phyloP scores from a whole-genome alignment of 2,888 invertebrate species.

The Caenorhabditis virilis region DNA sequence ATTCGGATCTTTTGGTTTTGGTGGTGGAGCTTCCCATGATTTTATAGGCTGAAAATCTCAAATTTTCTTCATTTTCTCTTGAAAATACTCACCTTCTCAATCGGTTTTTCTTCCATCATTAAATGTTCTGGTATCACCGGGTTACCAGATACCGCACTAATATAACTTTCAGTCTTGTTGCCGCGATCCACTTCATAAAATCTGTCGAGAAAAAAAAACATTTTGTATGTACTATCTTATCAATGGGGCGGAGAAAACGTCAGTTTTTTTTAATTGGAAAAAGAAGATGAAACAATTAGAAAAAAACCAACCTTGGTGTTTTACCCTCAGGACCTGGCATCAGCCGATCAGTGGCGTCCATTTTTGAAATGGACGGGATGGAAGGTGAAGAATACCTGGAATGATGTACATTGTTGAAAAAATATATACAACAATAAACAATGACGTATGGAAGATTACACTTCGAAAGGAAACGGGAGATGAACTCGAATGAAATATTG shows the following conservation, averaged over 20 bases:
- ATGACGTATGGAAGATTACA: no score
- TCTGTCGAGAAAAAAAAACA: no score
- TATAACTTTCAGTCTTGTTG: conserved; percentile 64
- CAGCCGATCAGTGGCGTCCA: conserved; percentile 37
- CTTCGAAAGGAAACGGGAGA: no score
- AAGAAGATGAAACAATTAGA: conserved; percentile 1
- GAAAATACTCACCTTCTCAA: background rate
- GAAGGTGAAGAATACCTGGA: no score
- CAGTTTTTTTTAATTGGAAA: no score
- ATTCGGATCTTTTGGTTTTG: conserved; percentile 21
- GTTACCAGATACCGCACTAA: conserved; percentile 59
- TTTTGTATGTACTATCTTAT: conserved; percentile 1
- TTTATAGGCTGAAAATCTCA: no score
- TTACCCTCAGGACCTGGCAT: conserved; percentile 58
- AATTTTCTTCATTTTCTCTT: no score
- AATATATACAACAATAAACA: no score
- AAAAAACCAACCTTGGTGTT: conserved; percentile 40
- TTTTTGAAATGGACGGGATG: no score
- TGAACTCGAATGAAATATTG: no score
- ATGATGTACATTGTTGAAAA: no score
- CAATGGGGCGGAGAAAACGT: no score
- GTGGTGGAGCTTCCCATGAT: conserved; percentile 13
- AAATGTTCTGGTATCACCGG: conserved; percentile 48
- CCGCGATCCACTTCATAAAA: conserved; percentile 59
- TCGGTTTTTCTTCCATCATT: conserved; percentile 18